Evolutionary conservation across 2,113 vertebrate species (phyloP).

Genomic region (Ceyx margarethae): DNA sequence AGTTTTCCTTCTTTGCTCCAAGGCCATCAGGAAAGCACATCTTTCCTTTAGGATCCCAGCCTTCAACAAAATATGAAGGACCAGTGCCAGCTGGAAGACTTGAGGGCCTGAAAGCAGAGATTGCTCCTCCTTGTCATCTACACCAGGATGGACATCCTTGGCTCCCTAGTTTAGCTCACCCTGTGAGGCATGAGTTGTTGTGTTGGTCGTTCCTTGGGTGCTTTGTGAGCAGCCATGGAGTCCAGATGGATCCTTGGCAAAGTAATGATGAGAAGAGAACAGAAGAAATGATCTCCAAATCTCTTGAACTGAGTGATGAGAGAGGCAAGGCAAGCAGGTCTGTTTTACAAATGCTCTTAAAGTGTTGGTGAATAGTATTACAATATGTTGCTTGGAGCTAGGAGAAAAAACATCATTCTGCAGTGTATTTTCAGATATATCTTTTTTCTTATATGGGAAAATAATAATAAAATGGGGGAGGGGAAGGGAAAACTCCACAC

Average conservation of each 20-base stretch:
- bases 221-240: background rate
- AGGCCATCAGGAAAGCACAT: background rate
- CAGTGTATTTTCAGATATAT: conserved; percentile 54
- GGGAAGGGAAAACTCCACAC: background rate
- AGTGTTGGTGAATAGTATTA: conserved; percentile 28
- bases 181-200: background rate
- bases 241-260: background rate
- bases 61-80: background rate
- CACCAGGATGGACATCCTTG: rapidly evolving
- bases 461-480: conserved; percentile 63
- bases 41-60: background rate
- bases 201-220: background rate
- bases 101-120: background rate
- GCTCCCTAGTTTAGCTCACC: background rate
- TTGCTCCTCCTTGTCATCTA: background rate
- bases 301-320: background rate
- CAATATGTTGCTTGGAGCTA: conserved; percentile 58
- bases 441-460: conserved; percentile 61
- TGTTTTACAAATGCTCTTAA: background rate
- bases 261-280: background rate
- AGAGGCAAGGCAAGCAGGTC: background rate
- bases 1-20: background rate
- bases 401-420: conserved; percentile 49
- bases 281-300: background rate
- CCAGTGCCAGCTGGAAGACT: background rate